Conservation (phyloP, 30 jellyfish, hydroid and myxozoan species). For the Aurelia sp. region DNA sequence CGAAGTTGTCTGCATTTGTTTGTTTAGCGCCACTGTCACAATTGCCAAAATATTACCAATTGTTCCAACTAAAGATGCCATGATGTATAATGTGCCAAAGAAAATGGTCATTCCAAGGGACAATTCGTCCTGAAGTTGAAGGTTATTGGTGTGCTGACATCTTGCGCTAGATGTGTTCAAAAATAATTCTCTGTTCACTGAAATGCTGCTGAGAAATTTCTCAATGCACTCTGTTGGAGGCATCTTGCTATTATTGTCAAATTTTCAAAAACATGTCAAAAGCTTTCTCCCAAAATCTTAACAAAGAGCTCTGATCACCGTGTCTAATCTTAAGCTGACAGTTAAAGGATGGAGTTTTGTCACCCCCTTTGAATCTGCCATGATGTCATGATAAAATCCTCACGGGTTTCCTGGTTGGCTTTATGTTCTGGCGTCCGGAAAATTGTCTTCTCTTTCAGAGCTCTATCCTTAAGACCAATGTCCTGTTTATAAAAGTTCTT, state of each 20-base stretch:
- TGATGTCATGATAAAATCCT: no score
- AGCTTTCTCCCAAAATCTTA: no score
- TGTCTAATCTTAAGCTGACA: no score
- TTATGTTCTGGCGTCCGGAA: no score
- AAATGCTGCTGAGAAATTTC: constrained; percentile 51
- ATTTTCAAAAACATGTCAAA: no score
- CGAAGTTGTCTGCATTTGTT: constrained; percentile 58
- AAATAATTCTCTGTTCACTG: constrained; percentile 41
- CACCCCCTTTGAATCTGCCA: no score
- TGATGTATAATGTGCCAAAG: constrained; percentile 54
- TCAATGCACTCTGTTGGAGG: constrained; percentile 29
- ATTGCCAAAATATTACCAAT: constrained; percentile 58
- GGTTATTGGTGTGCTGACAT: constrained; percentile 6
- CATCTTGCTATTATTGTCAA: background rate
- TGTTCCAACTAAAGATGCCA: constrained; percentile 56
- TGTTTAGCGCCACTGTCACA: constrained; percentile 43
- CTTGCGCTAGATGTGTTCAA: background rate
- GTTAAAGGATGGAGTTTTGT: no score
- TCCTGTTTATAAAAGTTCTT: no score
- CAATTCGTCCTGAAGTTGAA: constrained; percentile 27
- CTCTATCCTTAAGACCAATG: no score
- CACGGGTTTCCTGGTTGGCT: no score
- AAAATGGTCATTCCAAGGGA: constrained; percentile 23
- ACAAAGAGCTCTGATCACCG: no score
- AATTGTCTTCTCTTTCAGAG: no score